phyloP scores from a whole-genome alignment of 1,140 invertebrate genomes.

The Monochamus saltuarius region DNA sequence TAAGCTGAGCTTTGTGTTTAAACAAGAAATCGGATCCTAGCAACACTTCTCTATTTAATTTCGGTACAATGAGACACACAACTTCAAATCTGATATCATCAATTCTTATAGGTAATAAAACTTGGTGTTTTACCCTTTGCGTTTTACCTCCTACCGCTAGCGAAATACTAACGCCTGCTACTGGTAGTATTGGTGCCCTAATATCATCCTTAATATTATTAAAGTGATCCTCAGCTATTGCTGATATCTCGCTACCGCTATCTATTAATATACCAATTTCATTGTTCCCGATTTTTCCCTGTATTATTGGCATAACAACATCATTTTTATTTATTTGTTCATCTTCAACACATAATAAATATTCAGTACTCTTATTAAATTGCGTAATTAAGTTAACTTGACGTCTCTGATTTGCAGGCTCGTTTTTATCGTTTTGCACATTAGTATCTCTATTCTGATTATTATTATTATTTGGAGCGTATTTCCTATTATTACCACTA shows the following conservation, averaged over 20 bases:
- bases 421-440: too few species aligned
- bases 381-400: too few species aligned
- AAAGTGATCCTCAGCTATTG: constrained; percentile 3
- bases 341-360: too few species aligned
- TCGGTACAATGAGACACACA: not conserved
- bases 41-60: constrained; percentile 1
- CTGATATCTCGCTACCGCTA: constrained; percentile 1
- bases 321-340: too few species aligned
- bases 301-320: not conserved
- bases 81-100: not conserved
- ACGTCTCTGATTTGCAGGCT: too few species aligned
- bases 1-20: not conserved
- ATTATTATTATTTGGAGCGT: too few species aligned
- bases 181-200: too few species aligned
- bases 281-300: not conserved
- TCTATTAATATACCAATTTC: not conserved
- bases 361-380: too few species aligned
- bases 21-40: not conserved
- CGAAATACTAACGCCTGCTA: too few species aligned
- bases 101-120: constrained; percentile 3
- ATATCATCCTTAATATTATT: not conserved
- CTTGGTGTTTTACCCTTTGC: constrained; percentile 8
- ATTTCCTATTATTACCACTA: too few species aligned
- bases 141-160: too few species aligned
- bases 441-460: too few species aligned